A percentile compares a stretch with the other conserved stretches of the same genome.
phyloP scores from a whole-genome alignment of 1,140 invertebrate genomes.

The Danaus plexippus region DNA sequence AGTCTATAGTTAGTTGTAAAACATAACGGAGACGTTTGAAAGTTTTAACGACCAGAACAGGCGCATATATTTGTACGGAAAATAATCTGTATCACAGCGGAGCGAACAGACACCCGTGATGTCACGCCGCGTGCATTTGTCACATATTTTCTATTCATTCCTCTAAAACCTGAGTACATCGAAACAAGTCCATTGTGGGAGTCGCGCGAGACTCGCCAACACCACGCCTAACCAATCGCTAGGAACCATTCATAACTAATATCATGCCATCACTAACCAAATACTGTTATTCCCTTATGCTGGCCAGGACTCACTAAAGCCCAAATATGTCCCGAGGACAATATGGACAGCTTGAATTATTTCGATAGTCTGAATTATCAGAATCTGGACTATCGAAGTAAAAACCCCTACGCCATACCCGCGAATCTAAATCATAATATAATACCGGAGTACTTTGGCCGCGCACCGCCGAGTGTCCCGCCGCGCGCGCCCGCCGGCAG shows the following conservation, averaged over 20 bases:
- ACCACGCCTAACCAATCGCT: no score
- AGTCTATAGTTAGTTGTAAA: constrained; percentile 15
- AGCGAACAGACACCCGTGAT: no score
- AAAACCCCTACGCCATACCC: constrained; percentile 69
- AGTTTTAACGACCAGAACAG: neutral
- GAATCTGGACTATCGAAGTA: constrained; percentile 55
- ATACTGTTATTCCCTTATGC: constrained; percentile 41
- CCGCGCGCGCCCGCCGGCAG: constrained; percentile 30
- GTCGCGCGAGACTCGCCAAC: no score
- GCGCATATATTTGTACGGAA: neutral
- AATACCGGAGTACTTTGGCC: constrained; percentile 52
- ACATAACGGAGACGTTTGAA: constrained; percentile 6
- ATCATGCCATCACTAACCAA: constrained; percentile 30
- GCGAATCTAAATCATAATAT: constrained; percentile 65
- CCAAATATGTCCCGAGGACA: constrained; percentile 48
- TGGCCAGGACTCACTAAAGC: constrained; percentile 53
- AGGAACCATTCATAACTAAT: no score
- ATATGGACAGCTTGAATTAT: constrained; percentile 60
- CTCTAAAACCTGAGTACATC: no score
- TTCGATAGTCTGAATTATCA: constrained; percentile 61
- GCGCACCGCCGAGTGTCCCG: constrained; percentile 36
- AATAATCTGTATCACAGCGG: no score
- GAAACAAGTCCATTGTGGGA: no score
- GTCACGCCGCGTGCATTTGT: no score
- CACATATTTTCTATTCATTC: no score